Base-by-base conservation (phyloP, 2,888 invertebrate species). In the Emmelina monodactyla region DNA sequence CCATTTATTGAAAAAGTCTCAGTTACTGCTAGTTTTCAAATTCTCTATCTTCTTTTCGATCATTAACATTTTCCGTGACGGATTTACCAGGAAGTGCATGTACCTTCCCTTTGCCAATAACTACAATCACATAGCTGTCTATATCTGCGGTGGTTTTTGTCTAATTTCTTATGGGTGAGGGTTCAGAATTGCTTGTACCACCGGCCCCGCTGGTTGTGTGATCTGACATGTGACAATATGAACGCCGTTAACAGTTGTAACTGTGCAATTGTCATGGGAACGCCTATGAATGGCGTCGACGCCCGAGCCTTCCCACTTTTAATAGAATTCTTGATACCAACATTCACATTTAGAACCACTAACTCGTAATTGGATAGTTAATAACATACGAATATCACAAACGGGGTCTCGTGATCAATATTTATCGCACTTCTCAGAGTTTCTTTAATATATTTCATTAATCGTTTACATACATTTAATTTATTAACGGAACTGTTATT, bases 181-280 rank as follows among this genome's bases (percentile, higher is more conserved):
- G 25, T 25, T 25, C 3, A 25, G n/a, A 25, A 7, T 25, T 3
- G 6, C n/a, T 3, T 7, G 25, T 4, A n/a, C n/a, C n/a, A n/a
- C n/a, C n/a, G n/a, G n/a, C n/a, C n/a, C n/a, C n/a, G n/a, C n/a
- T 10, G 25, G 22, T 32, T 22, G 15, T 32, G 7, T 10, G 46
- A 45, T 50, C 25, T 42, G 46, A 46, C 54, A 55, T 52, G 48
- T 51, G 56, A 53, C 58, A 51, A 55, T 55, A 47, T 44, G 45
- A 42, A 48, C 49, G 54, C 53, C 53, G 59, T 57, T 58, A 9
- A 25, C 25, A 25, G 54, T 49, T 47, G 41, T 62, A 67, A 66
- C 67, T 62, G 59, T 62, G 51, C 47, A 52, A 25, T 25, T 57
- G 62, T 62, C 63, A 67, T 67, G 67, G 63, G 67, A 67, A 65